Base-by-base conservation (phyloP, 2,888 invertebrate genomes). In the Patella caerulea region DNA sequence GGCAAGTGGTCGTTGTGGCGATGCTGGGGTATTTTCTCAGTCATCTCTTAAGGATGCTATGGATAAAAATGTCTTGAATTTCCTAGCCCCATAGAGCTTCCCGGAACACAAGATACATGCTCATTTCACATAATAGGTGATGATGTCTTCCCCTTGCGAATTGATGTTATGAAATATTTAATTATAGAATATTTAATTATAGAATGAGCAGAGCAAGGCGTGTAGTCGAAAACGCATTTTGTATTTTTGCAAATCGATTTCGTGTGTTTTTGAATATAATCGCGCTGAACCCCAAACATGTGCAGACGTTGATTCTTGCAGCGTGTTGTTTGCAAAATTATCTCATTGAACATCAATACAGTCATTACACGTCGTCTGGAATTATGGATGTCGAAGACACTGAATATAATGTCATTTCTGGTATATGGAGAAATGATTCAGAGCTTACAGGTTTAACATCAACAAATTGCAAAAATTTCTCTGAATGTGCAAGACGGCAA, bases 11-110 rank as follows among this genome's bases (percentile, higher is more conserved):
- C 73, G 74, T 65, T 73, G 69, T 55, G 79, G 79, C 7, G 79
- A 79, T 79, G 72, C 79, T 79, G 79, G 79, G 3, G 5, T 5
- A 2, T 78, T 78, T 59, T 52, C 59, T 5, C 45, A 79, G 53
- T 78, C 78, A 24, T 54, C 75, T 69, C 45, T 78, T n/a, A 75
- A 53, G 24, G 19, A 72, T 0, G 75, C 70, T n/a, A 52, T 78
- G 75, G 72, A 55, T n/a, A 52, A 79, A 52, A 55, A 79, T 24
- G 52, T 52, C 69, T 71, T 78, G 12, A 77, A 79, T 70, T 34
- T 78, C 15, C 78, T 24, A 7, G 17, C 1, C 69, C 77, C 15
- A 19, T 1, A 34, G 45, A 19, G 29, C 29, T 78, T n/a, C 14
- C n/a, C 14, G 78, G 19, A 15, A 14, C 29, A 54, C 34, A 19